phyloP scores from a whole-genome alignment of 2,113 vertebrate species.

The Paralichthys olivaceus region DNA sequence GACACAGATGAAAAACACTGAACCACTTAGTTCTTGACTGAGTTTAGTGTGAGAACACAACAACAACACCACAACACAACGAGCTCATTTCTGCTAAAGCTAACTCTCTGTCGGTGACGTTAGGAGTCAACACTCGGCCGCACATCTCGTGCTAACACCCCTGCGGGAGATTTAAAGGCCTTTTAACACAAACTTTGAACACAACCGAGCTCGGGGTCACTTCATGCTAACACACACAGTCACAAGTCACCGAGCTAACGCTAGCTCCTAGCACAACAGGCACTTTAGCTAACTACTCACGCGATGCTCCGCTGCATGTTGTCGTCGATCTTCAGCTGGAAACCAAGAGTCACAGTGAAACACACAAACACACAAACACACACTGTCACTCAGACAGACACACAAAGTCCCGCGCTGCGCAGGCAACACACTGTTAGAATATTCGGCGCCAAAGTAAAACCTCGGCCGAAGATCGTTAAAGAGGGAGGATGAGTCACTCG shows the following conservation, averaged over 20 bases:
- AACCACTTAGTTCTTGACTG: no score
- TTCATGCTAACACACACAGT: background rate
- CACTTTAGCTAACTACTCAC: conserved; percentile 62
- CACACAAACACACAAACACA: background rate
- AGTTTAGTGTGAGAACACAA: background rate
- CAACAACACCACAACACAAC: background rate
- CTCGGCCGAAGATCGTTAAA: conserved; percentile 35
- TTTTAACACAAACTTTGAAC: no score
- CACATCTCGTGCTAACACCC: no score
- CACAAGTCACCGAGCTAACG: background rate
- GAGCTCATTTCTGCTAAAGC: background rate
- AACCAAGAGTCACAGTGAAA: background rate
- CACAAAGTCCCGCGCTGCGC: conserved; percentile 67
- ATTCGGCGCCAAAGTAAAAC: conserved; percentile 79
- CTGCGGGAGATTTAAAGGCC: background rate
- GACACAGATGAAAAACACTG: no score
- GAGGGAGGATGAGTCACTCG: rapidly evolving
- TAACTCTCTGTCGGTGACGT: background rate
- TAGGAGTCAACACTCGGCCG: rapidly evolving
- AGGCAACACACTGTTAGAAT: conserved; percentile 16
- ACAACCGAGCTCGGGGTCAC: background rate
- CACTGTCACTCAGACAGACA: background rate
- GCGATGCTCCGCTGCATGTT: conserved; percentile 85
- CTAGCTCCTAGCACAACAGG: background rate
- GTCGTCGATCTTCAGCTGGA: background rate